Evolutionary conservation across 2,888 invertebrate genomes (phyloP).

Genomic region (Cataglyphis albicans): DNA sequence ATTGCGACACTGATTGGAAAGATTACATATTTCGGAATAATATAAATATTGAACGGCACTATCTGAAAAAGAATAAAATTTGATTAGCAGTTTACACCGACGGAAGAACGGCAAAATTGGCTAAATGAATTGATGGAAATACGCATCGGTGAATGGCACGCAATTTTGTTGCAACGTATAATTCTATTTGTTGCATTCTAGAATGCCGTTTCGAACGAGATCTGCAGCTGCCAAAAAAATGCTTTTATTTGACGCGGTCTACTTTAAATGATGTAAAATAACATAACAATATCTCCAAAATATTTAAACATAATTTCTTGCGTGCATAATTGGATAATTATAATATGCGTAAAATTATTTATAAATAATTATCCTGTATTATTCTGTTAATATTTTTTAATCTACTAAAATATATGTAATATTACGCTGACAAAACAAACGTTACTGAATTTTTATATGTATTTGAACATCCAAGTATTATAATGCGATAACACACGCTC

Average conservation of each 20-base stretch:
- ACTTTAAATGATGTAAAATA: conserved; percentile 38
- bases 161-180: conserved; percentile 46
- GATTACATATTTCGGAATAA: conserved; percentile 34
- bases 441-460: not conserved
- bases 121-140: conserved; percentile 51
- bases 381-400: conserved; percentile 19
- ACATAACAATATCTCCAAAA: conserved; percentile 31
- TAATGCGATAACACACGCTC: not conserved
- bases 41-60: conserved; percentile 31
- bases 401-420: conserved; percentile 10
- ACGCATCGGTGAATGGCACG: conserved; percentile 46
- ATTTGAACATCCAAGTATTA: not conserved
- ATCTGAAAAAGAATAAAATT: conserved; percentile 34
- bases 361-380: conserved; percentile 12
- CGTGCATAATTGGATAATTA: conserved; percentile 23
- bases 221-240: conserved; percentile 26
- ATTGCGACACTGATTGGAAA: conserved; percentile 26
- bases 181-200: conserved; percentile 47
- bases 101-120: conserved; percentile 28
- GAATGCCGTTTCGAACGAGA: conserved; percentile 38
- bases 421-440: not conserved
- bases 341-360: conserved; percentile 6
- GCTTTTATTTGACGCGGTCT: conserved; percentile 36
- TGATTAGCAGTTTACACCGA: conserved; percentile 33
- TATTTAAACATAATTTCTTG: conserved; percentile 23